Conservation (phyloP, 2,888 invertebrate species). For the Lochmaea crataegi region DNA sequence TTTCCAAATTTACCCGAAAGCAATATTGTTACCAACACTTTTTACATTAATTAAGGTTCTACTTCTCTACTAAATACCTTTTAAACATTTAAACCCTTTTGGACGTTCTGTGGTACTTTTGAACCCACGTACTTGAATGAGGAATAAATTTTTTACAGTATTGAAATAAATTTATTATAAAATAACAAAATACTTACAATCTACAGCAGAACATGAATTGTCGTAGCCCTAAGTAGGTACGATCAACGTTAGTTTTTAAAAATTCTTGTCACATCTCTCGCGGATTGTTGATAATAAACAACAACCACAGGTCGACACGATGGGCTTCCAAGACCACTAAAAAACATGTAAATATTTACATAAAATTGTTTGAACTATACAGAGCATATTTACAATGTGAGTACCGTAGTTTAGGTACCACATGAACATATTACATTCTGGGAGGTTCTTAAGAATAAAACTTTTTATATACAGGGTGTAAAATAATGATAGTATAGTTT, state of each 20-base stretch:
- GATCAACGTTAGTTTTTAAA: neutral
- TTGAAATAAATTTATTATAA: neutral
- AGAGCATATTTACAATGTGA: slow-evolving; percentile 18
- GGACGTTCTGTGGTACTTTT: too few relatives aligned
- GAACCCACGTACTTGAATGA: too few relatives aligned
- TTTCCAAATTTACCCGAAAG: too few relatives aligned
- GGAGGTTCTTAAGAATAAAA: neutral
- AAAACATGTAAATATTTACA: slow-evolving; percentile 31
- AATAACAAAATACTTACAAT: slow-evolving; percentile 26
- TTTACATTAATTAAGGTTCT: too few relatives aligned
- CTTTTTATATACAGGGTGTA: neutral
- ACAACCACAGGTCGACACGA: slow-evolving; percentile 12
- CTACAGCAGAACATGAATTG: slow-evolving; percentile 37
- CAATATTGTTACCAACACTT: too few relatives aligned
- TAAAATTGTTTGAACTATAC: slow-evolving; percentile 23
- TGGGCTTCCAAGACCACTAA: slow-evolving; percentile 1
- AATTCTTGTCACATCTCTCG: slow-evolving; percentile 28
- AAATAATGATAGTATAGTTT: neutral
- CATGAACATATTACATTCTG: slow-evolving; percentile 15
- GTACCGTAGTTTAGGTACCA: slow-evolving; percentile 20
- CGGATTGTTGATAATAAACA: neutral
- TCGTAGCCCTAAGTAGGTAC: neutral
- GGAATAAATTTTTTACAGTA: too few relatives aligned
- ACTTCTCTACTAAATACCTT: too few relatives aligned
- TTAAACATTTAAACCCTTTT: too few relatives aligned